Evolutionary conservation across 1,140 invertebrate genomes (phyloP), one percentile per base, ranked within the genome.

Genomic region (Aphelinus atriplicis): DNA sequence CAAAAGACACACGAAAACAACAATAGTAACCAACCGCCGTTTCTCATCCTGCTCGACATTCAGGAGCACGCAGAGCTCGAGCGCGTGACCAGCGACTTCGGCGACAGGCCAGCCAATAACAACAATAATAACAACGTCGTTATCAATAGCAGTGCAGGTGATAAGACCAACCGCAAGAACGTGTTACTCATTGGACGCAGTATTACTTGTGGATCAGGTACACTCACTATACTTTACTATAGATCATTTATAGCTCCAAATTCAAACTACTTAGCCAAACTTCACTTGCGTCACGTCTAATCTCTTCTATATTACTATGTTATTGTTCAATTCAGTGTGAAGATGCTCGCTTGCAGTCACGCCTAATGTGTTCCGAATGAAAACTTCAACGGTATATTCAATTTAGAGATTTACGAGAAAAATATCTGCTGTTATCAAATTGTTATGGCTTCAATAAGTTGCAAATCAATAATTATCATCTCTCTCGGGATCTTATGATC

Each of bases 1-100:
- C 84, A 86, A 79, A 87, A 87, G 78, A 85, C 81, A 82, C 81
- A 81, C 78, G 84, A 84, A 68, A 83, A 84, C 78, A 82, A 83
- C 82, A 82, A 81, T 77, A 84, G 80, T 77, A 77, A 78, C 76
- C 46, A 76, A 78, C 81, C 83, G 77, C 84, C 85, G 66, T 86
- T 84, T 66, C 63, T 86, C 46, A 86, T 87, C 77, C 78, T 85
- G 42, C 78, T 86, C 71, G 83, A 86, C 70, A 83, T 83, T 71
- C 82, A 83, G 66, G 83, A 85, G 9, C 80, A 85, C 80, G 73
- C 79, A 73, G 71, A 80, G 78, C 61, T 80, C 75, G 73, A 81
- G 63, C 65, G 80, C n/a, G 79, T 77, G 45, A 78, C 76, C 7
- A 81, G 63, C 10, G 68, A 67, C 9, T 26, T 26, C 0, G 26